Evolutionary conservation across 2,888 invertebrate genomes (phyloP).

Genomic region (Lasioglossum villosulum): DNA sequence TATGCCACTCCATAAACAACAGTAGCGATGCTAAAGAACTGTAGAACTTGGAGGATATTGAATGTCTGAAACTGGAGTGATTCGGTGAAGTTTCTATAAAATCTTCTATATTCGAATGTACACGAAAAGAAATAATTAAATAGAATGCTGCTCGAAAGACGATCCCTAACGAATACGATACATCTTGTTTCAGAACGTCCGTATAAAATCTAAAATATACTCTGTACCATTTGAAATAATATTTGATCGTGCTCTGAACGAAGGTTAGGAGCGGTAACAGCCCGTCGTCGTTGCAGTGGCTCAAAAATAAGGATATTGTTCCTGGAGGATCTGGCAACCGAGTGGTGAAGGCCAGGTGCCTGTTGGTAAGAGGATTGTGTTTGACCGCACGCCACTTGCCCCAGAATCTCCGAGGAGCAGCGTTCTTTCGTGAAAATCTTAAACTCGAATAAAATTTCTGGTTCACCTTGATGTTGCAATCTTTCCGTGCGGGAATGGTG

Average conservation of each 20-base stretch:
- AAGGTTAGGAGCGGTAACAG: neutral
- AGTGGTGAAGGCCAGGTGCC: constrained; percentile 3
- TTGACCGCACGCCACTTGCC: constrained; percentile 4
- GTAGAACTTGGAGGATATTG: neutral
- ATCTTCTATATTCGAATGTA: too few relatives aligned
- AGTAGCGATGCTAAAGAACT: neutral
- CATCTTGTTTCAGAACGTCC: neutral
- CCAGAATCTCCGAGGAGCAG: constrained; percentile 3
- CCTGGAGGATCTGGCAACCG: neutral
- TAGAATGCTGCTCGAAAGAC: neutral
- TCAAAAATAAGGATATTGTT: neutral
- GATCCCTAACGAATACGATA: too few relatives aligned
- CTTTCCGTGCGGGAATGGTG: neutral
- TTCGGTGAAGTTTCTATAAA: neutral
- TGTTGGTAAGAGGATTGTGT: constrained; percentile 10
- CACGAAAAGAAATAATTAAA: too few relatives aligned
- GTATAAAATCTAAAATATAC: neutral
- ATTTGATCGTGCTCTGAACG: neutral
- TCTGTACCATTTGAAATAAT: neutral
- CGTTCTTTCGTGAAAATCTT: neutral
- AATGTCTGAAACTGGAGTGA: neutral
- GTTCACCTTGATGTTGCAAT: neutral
- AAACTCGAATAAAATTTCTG: neutral
- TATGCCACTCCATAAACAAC: constrained; percentile 1
- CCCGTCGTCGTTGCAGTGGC: neutral